Conservation (phyloP, 2,797 vertebrate genomes). For the Sebastes hubbsi region DNA sequence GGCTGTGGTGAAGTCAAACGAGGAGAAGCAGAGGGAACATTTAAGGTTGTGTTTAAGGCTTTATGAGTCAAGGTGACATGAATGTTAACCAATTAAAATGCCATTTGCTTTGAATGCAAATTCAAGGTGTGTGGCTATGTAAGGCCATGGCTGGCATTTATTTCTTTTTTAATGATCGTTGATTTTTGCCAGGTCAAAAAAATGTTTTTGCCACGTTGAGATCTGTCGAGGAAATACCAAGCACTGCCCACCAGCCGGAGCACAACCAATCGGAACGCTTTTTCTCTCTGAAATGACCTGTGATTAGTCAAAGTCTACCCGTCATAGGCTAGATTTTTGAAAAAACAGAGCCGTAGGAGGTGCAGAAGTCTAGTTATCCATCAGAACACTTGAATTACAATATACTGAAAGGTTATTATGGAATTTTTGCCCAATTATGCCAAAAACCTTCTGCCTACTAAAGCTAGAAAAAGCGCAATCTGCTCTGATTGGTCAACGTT, state of each 20-base stretch:
- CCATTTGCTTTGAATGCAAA: neutral
- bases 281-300: neutral
- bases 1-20: neutral
- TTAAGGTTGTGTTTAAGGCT: neutral
- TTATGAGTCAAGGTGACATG: neutral
- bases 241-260: neutral
- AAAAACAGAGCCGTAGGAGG: neutral
- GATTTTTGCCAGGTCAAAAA: neutral
- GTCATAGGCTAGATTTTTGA: neutral
- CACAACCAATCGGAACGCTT: neutral
- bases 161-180: neutral
- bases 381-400: neutral
- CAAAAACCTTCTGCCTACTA: neutral
- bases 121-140: neutral
- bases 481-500: too few species aligned
- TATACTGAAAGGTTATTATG: neutral
- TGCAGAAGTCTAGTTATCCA: neutral
- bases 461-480: neutral
- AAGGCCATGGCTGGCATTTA: neutral
- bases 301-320: neutral
- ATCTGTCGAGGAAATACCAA: neutral
- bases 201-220: too few species aligned
- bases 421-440: neutral
- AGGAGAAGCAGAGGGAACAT: neutral
- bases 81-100: neutral